Percentiles rank a stretch among this genome's conserved stretches.
These are phyloP conservation scores for Nasonia longicornis DNA, from an alignment of 1,140 invertebrate species.

Conservation along the genomic window DNA sequence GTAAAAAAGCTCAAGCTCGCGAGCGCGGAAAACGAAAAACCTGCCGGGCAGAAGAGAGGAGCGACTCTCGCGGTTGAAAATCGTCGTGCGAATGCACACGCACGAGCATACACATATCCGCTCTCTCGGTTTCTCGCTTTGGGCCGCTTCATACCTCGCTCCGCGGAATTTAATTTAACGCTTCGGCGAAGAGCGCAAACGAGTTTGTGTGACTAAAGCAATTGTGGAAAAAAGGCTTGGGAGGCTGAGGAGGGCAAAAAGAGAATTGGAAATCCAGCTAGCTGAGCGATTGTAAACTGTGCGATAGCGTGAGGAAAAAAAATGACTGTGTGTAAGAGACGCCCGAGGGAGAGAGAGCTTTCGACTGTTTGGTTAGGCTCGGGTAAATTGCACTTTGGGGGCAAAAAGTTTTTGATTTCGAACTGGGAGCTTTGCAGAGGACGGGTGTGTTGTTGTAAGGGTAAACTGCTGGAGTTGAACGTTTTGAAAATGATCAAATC, in stretches of 20 bases:
- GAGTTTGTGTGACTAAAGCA: constrained; percentile 33
- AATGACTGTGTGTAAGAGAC: not conserved
- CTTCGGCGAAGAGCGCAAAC: constrained; percentile 37
- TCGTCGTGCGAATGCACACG: not conserved
- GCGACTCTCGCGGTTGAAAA: not conserved
- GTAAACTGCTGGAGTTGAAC: no score
- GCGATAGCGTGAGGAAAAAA: not conserved
- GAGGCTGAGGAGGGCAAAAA: not conserved
- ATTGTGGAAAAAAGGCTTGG: constrained; percentile 13
- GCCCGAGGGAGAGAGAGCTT: no score
- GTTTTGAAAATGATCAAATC: no score
- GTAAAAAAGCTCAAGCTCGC: no score
- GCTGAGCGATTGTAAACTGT: constrained; percentile 18
- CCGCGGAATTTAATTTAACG: constrained; percentile 37
- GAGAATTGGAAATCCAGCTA: constrained; percentile 11
- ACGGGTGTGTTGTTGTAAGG: no score
- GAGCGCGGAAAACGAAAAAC: not conserved
- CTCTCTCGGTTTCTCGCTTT: not conserved
- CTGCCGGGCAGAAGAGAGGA: not conserved
- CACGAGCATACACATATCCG: not conserved
- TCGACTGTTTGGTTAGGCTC: not conserved
- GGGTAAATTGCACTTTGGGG: not conserved
- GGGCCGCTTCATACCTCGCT: constrained; percentile 11
- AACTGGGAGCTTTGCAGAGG: not conserved
- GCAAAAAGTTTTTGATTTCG: not conserved